Evolutionary conservation across 1,140 invertebrate genomes (phyloP), one percentile per base, ranked within the genome.

Genomic region (Aphidius gifuensis): DNA sequence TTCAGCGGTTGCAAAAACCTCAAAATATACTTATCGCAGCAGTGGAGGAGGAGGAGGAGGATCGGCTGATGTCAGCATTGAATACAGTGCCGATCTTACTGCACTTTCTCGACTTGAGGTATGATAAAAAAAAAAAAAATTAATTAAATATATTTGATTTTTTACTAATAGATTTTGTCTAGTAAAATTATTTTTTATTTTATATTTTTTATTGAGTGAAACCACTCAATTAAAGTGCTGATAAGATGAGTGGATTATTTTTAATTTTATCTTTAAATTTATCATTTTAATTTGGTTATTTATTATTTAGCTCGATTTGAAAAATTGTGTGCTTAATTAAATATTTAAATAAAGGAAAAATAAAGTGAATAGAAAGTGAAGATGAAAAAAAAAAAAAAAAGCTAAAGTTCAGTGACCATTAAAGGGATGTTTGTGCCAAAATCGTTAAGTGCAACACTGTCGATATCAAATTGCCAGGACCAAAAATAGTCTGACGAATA

Each of bases 21-120:
- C 91, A 76, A 94, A 93, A 83, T 95, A 94, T 84, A 87, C 88
- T 71, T 96, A 95, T 85, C 88, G 90, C 77, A 90, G 89, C 72
- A 86, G 85, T 71, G n/a, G n/a, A n/a, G 90, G 89, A 71, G 88
- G 88, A 71, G 88, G 88, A 74, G 85, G 80, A 40, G 90, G 90
- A 77, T 84, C 82, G 70, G 90, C 92, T 77, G 92, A 96, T 84
- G 90, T 96, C 79, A 93, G 89, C 86, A 93, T 96, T 84, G 93
- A 95, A 83, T 95, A 95, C 84, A 90, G 88, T 80, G 87, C 92
- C 83, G 93, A 96, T 84, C 84, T 96, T 79, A 93, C 90, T 83
- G 90, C 92, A 80, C 87, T 96, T 79, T 90, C 92, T 80, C 90
- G 93, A 80, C 88, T 96, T 81, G 93, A 95, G 92, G 93, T 96